phyloP scores from a whole-genome alignment of 2,797 vertebrate genomes.

The Pampus argenteus region DNA sequence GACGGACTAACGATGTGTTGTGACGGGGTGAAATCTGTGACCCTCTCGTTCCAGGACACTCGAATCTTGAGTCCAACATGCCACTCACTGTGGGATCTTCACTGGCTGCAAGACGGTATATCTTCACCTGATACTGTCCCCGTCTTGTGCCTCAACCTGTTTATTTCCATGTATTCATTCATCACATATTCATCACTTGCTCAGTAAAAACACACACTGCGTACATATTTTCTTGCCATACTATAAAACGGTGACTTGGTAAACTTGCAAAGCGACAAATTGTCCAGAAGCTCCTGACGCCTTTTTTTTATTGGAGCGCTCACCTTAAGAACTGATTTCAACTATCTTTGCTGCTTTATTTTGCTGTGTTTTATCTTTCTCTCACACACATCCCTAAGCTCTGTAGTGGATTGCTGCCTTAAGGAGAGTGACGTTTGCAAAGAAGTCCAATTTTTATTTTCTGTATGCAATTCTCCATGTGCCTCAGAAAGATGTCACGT shows the following conservation, averaged over 20 bases:
- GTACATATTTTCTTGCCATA: neutral
- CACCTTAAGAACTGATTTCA: conserved; percentile 19
- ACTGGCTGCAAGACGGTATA: neutral
- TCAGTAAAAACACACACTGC: conserved; percentile 10
- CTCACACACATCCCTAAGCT: neutral
- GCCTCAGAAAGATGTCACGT: conserved; percentile 30
- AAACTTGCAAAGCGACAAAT: conserved; percentile 22
- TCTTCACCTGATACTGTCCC: conserved; percentile 3
- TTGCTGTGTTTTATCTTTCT: conserved; percentile 14
- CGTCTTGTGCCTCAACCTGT: conserved; percentile 18
- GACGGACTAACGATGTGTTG: neutral
- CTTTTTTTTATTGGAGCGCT: conserved; percentile 30
- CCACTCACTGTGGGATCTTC: conserved; percentile 3
- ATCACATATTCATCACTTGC: conserved; percentile 9
- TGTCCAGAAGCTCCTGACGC: neutral
- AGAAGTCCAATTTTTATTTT: conserved; percentile 31
- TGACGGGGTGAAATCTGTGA: conserved; percentile 18
- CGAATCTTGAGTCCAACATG: conserved; percentile 3
- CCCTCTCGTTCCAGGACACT: neutral
- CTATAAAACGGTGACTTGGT: conserved; percentile 16
- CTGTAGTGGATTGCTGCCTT: conserved; percentile 36
- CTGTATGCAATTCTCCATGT: conserved; percentile 15
- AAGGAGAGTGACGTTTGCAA: conserved; percentile 24
- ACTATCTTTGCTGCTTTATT: conserved; percentile 20
- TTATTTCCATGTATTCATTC: conserved; percentile 28